A percentile compares a stretch with the other conserved stretches of the same genome.
Evolutionary conservation across 35 echinoderm and acorn worm genomes (phyloP).

Genomic region (Amphiura filiformis): DNA sequence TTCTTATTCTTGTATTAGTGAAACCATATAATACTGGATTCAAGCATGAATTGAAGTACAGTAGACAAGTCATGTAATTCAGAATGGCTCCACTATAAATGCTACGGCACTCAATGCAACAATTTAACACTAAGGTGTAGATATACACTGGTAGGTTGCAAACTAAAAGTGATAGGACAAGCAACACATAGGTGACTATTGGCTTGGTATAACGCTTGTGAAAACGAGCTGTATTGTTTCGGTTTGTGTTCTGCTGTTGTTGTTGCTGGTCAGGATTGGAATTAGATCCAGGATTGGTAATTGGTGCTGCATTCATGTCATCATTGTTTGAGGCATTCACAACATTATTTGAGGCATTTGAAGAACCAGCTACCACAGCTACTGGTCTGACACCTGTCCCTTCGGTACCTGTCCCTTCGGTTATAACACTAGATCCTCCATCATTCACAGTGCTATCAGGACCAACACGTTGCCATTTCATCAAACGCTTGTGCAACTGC

Average conservation of each 20-base stretch:
- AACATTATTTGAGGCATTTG: neutral
- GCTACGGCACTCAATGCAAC: neutral
- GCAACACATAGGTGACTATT: neutral
- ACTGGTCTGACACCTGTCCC: neutral
- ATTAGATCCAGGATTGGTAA: neutral
- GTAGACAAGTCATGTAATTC: neutral
- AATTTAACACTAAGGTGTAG: neutral
- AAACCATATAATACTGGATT: neutral
- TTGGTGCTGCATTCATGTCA: neutral
- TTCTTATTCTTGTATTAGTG: neutral
- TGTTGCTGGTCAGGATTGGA: neutral
- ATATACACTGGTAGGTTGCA: neutral
- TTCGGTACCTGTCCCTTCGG: neutral
- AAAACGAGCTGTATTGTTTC: neutral
- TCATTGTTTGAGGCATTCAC: neutral
- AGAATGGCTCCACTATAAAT: neutral
- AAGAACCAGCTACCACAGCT: neutral
- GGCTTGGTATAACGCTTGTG: neutral
- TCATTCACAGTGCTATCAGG: neutral
- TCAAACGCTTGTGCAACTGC: neutral
- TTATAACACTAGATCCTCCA: neutral
- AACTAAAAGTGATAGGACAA: neutral
- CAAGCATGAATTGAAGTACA: slow-evolving; percentile 7
- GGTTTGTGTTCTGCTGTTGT: neutral
- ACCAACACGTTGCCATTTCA: neutral